A percentile compares a stretch with the other conserved stretches of the same genome.
Evolutionary conservation across 2,113 vertebrate species (phyloP).

Genomic region (Neomonachus schauinslandi): DNA sequence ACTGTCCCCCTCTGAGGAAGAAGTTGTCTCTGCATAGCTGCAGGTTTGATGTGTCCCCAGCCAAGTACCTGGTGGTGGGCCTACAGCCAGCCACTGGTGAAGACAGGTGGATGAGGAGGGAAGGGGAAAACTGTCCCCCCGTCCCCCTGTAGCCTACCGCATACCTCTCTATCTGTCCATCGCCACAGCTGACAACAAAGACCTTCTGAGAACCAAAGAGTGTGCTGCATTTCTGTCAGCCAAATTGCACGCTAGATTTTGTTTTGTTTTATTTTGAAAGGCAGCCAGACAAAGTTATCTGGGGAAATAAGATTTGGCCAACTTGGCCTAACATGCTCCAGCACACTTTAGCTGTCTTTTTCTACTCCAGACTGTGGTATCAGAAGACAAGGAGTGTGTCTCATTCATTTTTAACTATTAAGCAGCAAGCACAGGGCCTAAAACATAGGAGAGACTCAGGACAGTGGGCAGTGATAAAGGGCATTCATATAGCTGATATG

Average conservation of each 20-base stretch:
- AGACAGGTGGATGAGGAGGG: neutral
- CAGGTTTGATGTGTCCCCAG: neutral
- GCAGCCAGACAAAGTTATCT: neutral
- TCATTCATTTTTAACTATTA: neutral
- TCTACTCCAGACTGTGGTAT: neutral
- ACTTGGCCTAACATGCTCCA: neutral
- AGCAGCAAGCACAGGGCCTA: neutral
- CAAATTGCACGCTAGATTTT: neutral
- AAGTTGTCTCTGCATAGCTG: neutral
- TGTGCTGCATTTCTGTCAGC: neutral
- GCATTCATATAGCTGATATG: no score
- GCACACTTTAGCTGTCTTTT: neutral
- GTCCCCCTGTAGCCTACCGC: neutral
- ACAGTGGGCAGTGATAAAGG: neutral
- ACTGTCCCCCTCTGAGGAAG: neutral
- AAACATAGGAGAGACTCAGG: neutral
- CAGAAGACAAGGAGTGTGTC: neutral
- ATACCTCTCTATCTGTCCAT: neutral
- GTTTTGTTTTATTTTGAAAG: neutral
- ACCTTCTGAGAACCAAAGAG: neutral
- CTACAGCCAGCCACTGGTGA: neutral
- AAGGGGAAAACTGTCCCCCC: neutral
- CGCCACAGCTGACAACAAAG: neutral
- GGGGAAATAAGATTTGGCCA: neutral
- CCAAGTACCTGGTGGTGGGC: neutral